Conservation (phyloP, 2,113 vertebrate genomes). For the Oxygymnocypris stewartii region DNA sequence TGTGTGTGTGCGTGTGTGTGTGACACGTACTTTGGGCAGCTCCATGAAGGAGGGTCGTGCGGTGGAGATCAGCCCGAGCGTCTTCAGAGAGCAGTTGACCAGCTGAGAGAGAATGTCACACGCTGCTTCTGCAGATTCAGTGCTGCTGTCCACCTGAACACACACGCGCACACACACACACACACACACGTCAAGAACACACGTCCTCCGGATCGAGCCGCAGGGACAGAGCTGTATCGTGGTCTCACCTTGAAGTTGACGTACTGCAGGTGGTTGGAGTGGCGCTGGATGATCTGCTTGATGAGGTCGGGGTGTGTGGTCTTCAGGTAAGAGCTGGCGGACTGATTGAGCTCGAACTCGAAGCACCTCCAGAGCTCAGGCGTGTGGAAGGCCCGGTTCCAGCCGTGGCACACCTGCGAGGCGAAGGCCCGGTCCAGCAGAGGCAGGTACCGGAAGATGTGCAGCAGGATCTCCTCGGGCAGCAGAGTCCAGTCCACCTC, state of each 20-base stretch:
- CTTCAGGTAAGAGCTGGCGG: constrained; percentile 92
- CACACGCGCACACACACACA: constrained; percentile 43
- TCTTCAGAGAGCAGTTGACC: constrained; percentile 88
- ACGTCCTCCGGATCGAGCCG: not conserved
- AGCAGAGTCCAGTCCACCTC: constrained; percentile 83
- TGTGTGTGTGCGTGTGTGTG: not conserved
- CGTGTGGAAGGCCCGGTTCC: constrained; percentile 97
- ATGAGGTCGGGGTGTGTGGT: constrained; percentile 96
- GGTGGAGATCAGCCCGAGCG: constrained; percentile 89
- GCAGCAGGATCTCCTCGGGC: constrained; percentile 90
- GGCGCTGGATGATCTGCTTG: constrained; percentile 95
- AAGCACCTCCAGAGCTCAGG: constrained; percentile 97
- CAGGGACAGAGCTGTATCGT: not conserved
- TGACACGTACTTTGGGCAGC: constrained; percentile 88
- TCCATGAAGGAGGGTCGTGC: constrained; percentile 98
- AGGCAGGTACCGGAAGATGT: constrained; percentile 91
- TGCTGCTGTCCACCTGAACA: constrained; percentile 94
- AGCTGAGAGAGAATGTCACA: constrained; percentile 88
- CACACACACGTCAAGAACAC: not conserved
- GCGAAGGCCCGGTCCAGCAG: constrained; percentile 94
- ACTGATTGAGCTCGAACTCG: constrained; percentile 95
- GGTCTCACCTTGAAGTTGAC: constrained; percentile 94
- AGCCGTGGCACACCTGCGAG: constrained; percentile 89
- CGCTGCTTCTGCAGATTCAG: constrained; percentile 91
- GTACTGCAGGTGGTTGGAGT: constrained; percentile 95